Conservation (phyloP, 2,888 invertebrate species). For the Baronia brevicornis region DNA sequence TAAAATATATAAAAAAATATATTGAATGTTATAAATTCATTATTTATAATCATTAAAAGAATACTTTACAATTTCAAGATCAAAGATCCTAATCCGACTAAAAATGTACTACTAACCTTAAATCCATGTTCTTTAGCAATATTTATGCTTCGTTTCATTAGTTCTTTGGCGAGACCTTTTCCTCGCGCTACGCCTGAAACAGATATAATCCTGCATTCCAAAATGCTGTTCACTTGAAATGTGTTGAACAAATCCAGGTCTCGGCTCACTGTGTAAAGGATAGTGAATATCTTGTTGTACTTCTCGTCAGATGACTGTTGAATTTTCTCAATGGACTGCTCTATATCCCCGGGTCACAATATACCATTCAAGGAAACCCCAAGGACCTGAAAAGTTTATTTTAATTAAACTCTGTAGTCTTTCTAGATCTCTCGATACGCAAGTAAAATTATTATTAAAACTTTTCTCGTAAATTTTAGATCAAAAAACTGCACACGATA, state of each 20-base stretch:
- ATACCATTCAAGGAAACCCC: slow-evolving; percentile 88
- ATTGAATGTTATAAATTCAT: no score
- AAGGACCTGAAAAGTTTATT: slow-evolving; percentile 82
- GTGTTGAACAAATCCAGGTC: slow-evolving; percentile 79
- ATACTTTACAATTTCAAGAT: no score
- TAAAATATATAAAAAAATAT: slow-evolving; percentile 21
- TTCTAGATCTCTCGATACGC: no score
- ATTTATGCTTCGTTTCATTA: slow-evolving; percentile 80
- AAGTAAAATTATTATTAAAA: neutral
- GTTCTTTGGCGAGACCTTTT: slow-evolving; percentile 82
- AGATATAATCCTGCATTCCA: slow-evolving; percentile 88
- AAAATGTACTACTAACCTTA: no score
- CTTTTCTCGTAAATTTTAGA: neutral
- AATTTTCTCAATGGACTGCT: slow-evolving; percentile 80
- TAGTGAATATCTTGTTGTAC: slow-evolving; percentile 85
- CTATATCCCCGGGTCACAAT: slow-evolving; percentile 81
- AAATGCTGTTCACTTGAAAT: slow-evolving; percentile 80
- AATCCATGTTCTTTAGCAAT: slow-evolving; percentile 80
- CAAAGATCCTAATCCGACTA: no score
- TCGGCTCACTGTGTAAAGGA: slow-evolving; percentile 82
- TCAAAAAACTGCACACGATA: neutral
- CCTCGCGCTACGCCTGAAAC: slow-evolving; percentile 83
- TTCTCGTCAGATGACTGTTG: slow-evolving; percentile 79
- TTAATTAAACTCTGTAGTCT: no score
- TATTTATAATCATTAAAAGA: no score